A percentile compares a stretch with the other conserved stretches of the same genome.
Conservation (phyloP, 1,140 invertebrate species). For the Neocloeon triangulifer region DNA sequence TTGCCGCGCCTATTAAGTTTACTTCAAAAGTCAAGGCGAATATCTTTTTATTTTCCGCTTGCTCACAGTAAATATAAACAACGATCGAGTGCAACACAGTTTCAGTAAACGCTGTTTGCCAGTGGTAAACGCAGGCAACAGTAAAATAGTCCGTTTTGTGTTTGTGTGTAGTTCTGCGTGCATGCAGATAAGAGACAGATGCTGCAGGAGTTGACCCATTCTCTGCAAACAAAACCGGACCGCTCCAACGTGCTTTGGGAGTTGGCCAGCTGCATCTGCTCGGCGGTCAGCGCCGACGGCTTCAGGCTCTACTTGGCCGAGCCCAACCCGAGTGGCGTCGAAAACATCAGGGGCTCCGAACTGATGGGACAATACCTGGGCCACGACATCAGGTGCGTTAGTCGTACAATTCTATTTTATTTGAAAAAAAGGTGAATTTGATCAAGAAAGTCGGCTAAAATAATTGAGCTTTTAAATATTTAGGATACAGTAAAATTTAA, state of each 20-base stretch:
- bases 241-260: conserved; percentile 32
- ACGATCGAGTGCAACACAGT: background rate
- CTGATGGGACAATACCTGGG: conserved; percentile 16
- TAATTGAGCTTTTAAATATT: no score
- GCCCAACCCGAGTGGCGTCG: no score
- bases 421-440: no score
- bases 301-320: conserved; percentile 25
- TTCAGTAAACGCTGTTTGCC: background rate
- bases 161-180: conserved; percentile 23
- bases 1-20: no score
- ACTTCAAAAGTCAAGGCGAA: no score
- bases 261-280: conserved; percentile 30
- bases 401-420: no score
- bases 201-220: conserved; percentile 30
- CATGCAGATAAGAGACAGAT: conserved; percentile 36
- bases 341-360: no score
- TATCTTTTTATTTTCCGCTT: background rate
- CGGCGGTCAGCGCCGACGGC: conserved; percentile 31
- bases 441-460: no score
- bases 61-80: background rate
- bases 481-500: no score
- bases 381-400: conserved; percentile 11
- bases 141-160: background rate
- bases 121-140: background rate
- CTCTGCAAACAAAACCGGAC: conserved; percentile 22